Base-by-base conservation (phyloP, 2,797 vertebrate genomes). In the Onychomys torridus region DNA sequence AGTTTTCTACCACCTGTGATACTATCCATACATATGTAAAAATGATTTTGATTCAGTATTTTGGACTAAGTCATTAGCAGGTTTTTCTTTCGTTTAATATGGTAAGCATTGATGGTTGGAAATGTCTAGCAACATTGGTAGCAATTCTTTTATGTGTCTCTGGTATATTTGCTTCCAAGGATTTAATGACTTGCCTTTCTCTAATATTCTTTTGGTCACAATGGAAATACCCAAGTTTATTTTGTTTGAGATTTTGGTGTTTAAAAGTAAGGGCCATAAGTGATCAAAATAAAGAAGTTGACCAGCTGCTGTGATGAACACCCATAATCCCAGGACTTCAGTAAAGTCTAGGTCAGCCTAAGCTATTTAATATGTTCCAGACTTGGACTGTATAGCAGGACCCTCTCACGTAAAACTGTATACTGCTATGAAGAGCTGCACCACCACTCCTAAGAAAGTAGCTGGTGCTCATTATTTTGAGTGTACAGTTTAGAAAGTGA, bases 221-320 rank as follows among this genome's bases (percentile, higher is more conserved):
- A 32, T 84, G 37, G 78, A 97, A 90, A 81, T 52, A n/a, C 73
- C 29, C 14, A 87, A 43, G 55, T 78, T 59, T 83, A n/a, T 95
- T 94, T 93, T 93, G 3, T 94, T 91, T 78, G 79, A 96, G 55
- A 46, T 32, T 59, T 75, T 55, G 21, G 25, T 12, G 2, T 82
- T 91, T 83, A 93, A 97, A 96, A 98, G 69, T 78, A 78, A 95
- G 11, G 55, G 27, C 29, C 7, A 23, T 65, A 16, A 90, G 61
- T 94, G 91, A 69, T 76, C 67, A 94, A 96, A 94, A 67, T 91
- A 88, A 96, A 95, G 29, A 37, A 92, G 3, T n/a, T 49, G 29
- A 61, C 40, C 57, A 63, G 40, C 32, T 46, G 12, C 40, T 37
- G 69, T 73, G 67, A 49, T 73, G n/a, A 55, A 57, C 55, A 40